These are phyloP conservation scores for Eilema depressum DNA, from an alignment of 2,888 invertebrate genomes.

Conservation along the genomic window DNA sequence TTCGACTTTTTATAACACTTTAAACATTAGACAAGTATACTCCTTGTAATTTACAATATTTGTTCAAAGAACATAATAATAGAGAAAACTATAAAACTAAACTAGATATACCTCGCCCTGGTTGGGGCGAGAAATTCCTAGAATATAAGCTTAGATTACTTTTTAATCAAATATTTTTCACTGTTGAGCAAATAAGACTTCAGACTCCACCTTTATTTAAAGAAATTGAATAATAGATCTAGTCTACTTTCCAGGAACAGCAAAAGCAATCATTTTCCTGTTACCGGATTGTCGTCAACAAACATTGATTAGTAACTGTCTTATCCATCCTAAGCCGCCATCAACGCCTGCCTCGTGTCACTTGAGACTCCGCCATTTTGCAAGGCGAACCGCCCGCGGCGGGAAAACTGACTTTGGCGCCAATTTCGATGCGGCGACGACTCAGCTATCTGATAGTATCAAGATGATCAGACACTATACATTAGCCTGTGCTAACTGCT, in stretches of 20 bases:
- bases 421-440: slow-evolving; percentile 77
- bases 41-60: too few relatives aligned
- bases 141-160: not conserved
- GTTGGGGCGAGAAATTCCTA: not conserved
- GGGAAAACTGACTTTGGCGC: slow-evolving; percentile 86
- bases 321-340: slow-evolving; percentile 69
- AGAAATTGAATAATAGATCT: not conserved
- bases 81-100: too few relatives aligned
- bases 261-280: slow-evolving; percentile 22
- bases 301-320: slow-evolving; percentile 34
- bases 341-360: slow-evolving; percentile 74
- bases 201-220: not conserved
- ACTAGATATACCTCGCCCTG: too few relatives aligned
- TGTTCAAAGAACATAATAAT: too few relatives aligned
- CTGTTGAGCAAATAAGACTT: not conserved
- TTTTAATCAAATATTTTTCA: not conserved
- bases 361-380: slow-evolving; percentile 83
- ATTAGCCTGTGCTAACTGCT: slow-evolving; percentile 34
- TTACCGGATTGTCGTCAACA: slow-evolving; percentile 23
- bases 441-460: slow-evolving; percentile 66
- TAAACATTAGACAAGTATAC: too few relatives aligned
- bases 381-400: slow-evolving; percentile 84
- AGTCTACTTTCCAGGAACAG: slow-evolving; percentile 21
- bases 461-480: slow-evolving; percentile 47
- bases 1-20: too few relatives aligned